Evolutionary conservation across 2,888 invertebrate species (phyloP), one percentile per base, ranked within the genome.

Genomic region (Brachynemurus nebulosus): DNA sequence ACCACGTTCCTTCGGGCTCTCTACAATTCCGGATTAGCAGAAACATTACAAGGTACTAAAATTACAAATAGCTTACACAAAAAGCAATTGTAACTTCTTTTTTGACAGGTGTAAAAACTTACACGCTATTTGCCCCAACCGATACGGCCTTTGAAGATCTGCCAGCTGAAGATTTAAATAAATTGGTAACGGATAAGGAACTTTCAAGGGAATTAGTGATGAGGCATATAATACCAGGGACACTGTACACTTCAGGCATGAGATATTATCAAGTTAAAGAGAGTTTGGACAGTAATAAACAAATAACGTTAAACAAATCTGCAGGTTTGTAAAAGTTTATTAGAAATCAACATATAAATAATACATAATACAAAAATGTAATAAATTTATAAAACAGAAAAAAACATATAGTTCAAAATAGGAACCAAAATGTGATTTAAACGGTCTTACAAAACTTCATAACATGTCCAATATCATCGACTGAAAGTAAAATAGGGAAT

Each of bases 221-320:
- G 56, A 71, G 79, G 42, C 88, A 89, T 61, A 69, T 86, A 45
- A 70, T 81, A 46, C 75, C 85, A 3, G 84, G 84, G 37, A 83
- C 86, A 1, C 67, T 88, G 3, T 89, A 84, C 68, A 85, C 85
- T 40, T 84, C 85, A 3, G 88, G 88, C 42, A 86, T 89, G 83
- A 70, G 86, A 53, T 88, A 85, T 66, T 89, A 86, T 64, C 86
- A 88, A 66, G 79, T 86, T 33, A 74, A 80, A 60, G 85, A 86
- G 59, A 82, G 82, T 42, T 73, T 88, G 61, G 76, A 77, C 52
- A 75, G 80, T 36, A 78, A 80, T 33, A 78, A 78, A 51, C 81
- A 84, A 6, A 69, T 88, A 12, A 86, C 85, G 41, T 65, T 89
- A 54, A 86, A 84, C 61, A 88, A 88, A 70, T 84, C 74, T 58